phyloP scores from a whole-genome alignment of 2,113 vertebrate species.

The Sterna hirundo region DNA sequence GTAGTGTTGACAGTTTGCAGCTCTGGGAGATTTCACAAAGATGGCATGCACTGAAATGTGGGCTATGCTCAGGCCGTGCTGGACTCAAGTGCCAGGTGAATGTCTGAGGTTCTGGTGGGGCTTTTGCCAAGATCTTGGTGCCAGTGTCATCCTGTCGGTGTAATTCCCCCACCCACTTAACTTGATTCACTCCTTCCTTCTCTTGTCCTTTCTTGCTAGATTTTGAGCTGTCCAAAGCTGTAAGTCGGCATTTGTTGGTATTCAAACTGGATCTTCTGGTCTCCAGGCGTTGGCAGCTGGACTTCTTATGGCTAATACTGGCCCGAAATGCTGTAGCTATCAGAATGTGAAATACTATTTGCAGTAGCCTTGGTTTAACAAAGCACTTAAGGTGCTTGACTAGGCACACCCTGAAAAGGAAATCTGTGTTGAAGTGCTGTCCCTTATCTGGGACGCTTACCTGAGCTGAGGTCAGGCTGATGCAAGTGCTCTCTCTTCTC shows the following conservation, averaged over 20 bases:
- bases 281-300: neutral
- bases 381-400: constrained; percentile 36
- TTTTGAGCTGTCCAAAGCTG: neutral
- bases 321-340: constrained; percentile 2
- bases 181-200: neutral
- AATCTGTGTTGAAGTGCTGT: constrained; percentile 35
- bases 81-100: neutral
- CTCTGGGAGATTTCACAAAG: neutral
- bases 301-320: neutral
- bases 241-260: neutral
- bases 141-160: neutral
- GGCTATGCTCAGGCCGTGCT: neutral
- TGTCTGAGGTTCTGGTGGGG: neutral
- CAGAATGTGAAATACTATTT: constrained; percentile 32
- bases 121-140: neutral
- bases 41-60: neutral
- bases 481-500: neutral
- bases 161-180: neutral
- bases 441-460: constrained; percentile 55
- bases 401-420: constrained; percentile 60
- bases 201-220: neutral
- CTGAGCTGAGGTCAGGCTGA: constrained; percentile 60
- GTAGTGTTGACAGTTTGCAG: neutral
- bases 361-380: constrained; percentile 46
- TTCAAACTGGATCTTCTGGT: constrained; percentile 18